Evolutionary conservation across 2,113 vertebrate species (phyloP).

Genomic region (Anarhynchus alexandrinus): DNA sequence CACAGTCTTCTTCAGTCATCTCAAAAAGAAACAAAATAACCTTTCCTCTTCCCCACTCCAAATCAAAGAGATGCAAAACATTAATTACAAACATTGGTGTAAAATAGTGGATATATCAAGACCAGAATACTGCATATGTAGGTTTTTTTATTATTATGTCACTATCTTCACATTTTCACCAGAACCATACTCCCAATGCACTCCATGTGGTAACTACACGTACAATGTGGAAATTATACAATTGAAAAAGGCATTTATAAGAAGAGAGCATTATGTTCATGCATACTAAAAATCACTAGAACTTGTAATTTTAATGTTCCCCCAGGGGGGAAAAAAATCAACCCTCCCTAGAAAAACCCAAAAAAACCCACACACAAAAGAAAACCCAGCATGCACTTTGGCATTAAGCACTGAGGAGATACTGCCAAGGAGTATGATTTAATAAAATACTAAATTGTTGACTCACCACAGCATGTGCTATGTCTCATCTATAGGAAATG

Average conservation of each 20-base stretch:
- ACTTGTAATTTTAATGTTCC: background rate
- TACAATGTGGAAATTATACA: background rate
- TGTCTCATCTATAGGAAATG: constrained; percentile 69
- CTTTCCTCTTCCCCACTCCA: background rate
- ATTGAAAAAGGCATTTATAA: background rate
- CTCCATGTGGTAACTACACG: background rate
- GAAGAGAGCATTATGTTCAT: background rate
- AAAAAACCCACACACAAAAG: background rate
- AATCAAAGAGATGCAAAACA: background rate
- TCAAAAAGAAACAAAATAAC: background rate
- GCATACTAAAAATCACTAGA: background rate
- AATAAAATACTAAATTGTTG: background rate
- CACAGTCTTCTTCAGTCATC: background rate
- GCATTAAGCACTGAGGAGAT: background rate
- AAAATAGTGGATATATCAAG: background rate
- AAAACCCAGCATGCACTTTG: background rate
- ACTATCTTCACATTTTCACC: background rate
- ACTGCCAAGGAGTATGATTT: background rate
- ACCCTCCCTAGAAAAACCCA: too few relatives aligned
- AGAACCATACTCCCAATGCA: background rate
- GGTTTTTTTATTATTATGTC: background rate
- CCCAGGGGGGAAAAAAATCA: background rate
- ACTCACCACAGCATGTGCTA: constrained; percentile 68
- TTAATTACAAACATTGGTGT: background rate
- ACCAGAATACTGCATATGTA: background rate